These are phyloP conservation scores for Alligator mississippiensis DNA, from an alignment of 2,113 vertebrate species.

Conservation along the genomic window DNA sequence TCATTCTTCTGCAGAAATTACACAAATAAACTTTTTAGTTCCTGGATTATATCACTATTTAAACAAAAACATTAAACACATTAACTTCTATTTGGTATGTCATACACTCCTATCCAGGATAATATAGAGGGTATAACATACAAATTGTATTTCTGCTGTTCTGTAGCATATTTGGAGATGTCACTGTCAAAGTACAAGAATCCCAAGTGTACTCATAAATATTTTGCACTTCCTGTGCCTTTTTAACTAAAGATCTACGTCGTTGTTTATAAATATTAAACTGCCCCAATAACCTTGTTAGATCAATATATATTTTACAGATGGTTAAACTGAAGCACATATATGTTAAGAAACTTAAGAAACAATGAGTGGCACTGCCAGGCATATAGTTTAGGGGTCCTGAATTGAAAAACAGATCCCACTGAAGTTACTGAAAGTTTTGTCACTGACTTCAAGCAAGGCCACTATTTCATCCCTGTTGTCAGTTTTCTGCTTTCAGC, in stretches of 20 bases:
- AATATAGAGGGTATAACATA: not conserved
- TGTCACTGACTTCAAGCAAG: not conserved
- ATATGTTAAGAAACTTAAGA: not conserved
- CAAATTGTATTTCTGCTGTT: slow-evolving; percentile 20
- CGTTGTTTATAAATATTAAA: not conserved
- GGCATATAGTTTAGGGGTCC: not conserved
- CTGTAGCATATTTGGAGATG: not conserved
- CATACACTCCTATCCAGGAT: not conserved
- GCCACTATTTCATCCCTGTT: not conserved
- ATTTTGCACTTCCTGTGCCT: not conserved
- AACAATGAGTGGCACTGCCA: not conserved
- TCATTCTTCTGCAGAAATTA: slow-evolving; percentile 25
- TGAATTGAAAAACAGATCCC: not conserved
- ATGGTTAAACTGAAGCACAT: not conserved
- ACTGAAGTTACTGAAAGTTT: not conserved
- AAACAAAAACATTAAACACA: not conserved
- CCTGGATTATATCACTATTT: slow-evolving; percentile 23
- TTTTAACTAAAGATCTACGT: not conserved
- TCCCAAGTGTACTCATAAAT: not conserved
- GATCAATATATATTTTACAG: not conserved
- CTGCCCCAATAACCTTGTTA: not conserved
- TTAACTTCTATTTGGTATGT: not conserved
- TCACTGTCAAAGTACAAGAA: not conserved
- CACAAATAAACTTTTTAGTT: slow-evolving; percentile 23
- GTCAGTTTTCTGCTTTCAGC: slow-evolving; percentile 2